phyloP scores from a whole-genome alignment of 2,888 invertebrate genomes.

The Latrodectus elegans region DNA sequence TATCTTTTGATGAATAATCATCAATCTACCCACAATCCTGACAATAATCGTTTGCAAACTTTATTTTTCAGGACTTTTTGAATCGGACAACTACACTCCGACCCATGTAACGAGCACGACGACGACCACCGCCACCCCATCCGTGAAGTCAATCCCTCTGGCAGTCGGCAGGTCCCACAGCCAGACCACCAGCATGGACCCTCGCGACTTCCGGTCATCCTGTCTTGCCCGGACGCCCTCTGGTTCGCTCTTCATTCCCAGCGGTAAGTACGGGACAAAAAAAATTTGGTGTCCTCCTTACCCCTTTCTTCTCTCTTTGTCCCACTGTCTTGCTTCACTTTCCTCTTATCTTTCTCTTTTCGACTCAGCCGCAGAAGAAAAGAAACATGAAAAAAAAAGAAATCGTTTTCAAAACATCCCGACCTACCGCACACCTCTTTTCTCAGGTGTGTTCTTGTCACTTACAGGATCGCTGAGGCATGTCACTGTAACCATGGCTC shows the following conservation, averaged over 20 bases:
- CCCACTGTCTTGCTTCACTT: neutral
- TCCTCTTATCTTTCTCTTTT: neutral
- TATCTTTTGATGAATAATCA: no score
- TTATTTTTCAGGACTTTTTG: conserved; percentile 44
- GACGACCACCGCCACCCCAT: conserved; percentile 50
- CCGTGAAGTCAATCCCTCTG: conserved; percentile 52
- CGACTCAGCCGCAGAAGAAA: neutral
- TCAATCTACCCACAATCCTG: no score
- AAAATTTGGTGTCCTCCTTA: neutral
- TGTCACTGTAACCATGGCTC: neutral
- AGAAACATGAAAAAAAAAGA: neutral
- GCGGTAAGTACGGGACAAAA: conserved; percentile 58
- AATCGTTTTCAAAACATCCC: neutral
- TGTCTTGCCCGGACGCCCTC: conserved; percentile 93
- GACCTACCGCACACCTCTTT: neutral
- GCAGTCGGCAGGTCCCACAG: conserved; percentile 46
- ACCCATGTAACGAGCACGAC: conserved; percentile 49
- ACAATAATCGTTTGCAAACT: no score
- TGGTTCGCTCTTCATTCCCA: conserved; percentile 93
- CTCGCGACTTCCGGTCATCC: conserved; percentile 79
- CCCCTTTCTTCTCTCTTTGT: neutral
- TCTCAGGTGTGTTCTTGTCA: neutral
- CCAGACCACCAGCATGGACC: conserved; percentile 49
- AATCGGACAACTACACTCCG: conserved; percentile 44
- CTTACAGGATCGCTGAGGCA: neutral